phyloP scores from a whole-genome alignment of 2,113 vertebrate genomes.

The Acrocephalus kingi region DNA sequence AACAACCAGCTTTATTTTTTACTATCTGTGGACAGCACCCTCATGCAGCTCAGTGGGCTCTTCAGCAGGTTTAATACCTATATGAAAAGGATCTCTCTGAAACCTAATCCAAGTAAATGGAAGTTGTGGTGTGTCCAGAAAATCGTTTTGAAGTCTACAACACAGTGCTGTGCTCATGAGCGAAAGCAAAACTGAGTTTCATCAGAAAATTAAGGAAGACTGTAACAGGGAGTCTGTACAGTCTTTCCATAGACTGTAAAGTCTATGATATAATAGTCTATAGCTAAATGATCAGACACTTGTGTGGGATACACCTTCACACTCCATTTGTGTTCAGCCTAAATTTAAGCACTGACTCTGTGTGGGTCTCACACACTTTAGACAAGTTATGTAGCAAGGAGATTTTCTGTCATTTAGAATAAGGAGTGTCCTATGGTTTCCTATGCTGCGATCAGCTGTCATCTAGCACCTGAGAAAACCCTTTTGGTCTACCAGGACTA shows the following conservation, averaged over 20 bases:
- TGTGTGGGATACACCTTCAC: neutral
- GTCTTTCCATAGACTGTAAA: neutral
- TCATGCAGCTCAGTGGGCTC: neutral
- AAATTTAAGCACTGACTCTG: neutral
- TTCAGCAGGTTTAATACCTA: neutral
- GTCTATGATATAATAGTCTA: neutral
- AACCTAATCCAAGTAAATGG: neutral
- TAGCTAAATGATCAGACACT: neutral
- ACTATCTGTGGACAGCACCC: neutral
- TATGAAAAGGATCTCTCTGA: neutral
- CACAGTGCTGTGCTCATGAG: neutral
- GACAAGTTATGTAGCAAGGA: neutral
- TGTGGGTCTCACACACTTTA: neutral
- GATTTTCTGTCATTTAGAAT: neutral
- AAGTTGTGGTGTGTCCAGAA: neutral
- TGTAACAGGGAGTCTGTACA: neutral
- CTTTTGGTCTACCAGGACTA: neutral
- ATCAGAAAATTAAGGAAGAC: neutral
- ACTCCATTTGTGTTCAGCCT: neutral
- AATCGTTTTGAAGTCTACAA: neutral
- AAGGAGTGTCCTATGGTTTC: neutral
- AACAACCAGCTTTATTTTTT: neutral
- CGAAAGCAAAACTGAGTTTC: neutral
- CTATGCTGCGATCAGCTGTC: neutral
- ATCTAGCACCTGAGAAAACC: neutral